phyloP scores from a whole-genome alignment of 2,888 invertebrate genomes.

The Aleiodes testaceus region DNA sequence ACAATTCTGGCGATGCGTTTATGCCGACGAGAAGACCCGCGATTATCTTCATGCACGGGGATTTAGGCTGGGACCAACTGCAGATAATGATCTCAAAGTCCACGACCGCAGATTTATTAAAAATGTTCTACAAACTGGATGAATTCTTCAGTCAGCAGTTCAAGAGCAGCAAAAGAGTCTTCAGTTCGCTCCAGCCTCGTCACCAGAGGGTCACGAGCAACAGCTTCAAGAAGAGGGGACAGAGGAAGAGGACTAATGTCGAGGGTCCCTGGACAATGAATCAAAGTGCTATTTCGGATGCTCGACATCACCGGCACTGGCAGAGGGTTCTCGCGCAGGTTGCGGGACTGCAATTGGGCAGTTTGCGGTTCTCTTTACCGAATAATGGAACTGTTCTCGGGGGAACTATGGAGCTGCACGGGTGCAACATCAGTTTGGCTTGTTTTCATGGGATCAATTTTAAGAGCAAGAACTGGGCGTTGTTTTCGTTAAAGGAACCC shows the following conservation, averaged over 20 bases:
- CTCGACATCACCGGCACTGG: slow-evolving; percentile 95
- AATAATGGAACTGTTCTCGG: slow-evolving; percentile 86
- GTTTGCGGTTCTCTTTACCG: slow-evolving; percentile 81
- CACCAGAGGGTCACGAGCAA: slow-evolving; percentile 66
- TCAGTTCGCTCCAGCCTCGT: slow-evolving; percentile 81
- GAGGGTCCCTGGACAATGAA: slow-evolving; percentile 68
- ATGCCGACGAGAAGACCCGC: slow-evolving; percentile 85
- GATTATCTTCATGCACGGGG: slow-evolving; percentile 92
- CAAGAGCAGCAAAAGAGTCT: slow-evolving; percentile 94
- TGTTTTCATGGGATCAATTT: slow-evolving; percentile 99
- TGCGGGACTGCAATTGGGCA: slow-evolving; percentile 85
- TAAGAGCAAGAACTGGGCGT: slow-evolving; percentile 95
- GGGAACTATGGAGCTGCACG: slow-evolving; percentile 90
- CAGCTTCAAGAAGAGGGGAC: slow-evolving; percentile 66
- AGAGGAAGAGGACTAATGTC: slow-evolving; percentile 69
- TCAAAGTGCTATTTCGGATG: slow-evolving; percentile 75
- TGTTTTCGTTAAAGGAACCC: slow-evolving; percentile 94
- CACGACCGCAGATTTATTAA: slow-evolving; percentile 96
- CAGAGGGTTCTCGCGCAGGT: slow-evolving; percentile 89
- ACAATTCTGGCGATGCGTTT: slow-evolving; percentile 73
- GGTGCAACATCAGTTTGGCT: slow-evolving; percentile 92
- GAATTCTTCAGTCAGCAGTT: slow-evolving; percentile 99
- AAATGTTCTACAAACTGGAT: slow-evolving; percentile 96
- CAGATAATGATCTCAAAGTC: slow-evolving; percentile 98
- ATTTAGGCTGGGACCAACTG: slow-evolving; percentile 95